Conservation (phyloP, 2,113 vertebrate species). For the Syngnathus scovelli region DNA sequence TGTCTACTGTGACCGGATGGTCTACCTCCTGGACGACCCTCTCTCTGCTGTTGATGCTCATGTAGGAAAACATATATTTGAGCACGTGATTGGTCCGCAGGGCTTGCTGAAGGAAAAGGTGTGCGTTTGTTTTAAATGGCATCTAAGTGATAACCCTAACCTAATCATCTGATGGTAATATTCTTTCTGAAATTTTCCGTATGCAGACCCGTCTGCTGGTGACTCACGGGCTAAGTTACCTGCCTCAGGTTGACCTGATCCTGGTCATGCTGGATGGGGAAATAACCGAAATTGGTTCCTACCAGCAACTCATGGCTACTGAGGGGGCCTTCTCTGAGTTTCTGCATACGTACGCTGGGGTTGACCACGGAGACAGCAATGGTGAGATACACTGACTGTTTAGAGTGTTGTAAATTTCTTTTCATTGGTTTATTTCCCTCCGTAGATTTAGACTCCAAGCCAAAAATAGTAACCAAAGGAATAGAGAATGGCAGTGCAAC, state of each 20-base stretch:
- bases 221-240: conserved; percentile 85
- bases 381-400: conserved; percentile 38
- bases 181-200: not conserved
- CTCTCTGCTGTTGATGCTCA: conserved; percentile 91
- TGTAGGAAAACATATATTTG: conserved; percentile 93
- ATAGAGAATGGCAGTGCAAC: conserved; percentile 75
- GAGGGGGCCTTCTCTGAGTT: conserved; percentile 90
- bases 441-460: conserved; percentile 39
- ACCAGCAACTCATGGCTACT: conserved; percentile 81
- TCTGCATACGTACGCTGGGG: conserved; percentile 76
- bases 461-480: conserved; percentile 68
- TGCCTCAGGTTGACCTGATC: conserved; percentile 83
- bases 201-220: conserved; percentile 86
- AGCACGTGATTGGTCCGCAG: conserved; percentile 86
- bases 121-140: conserved; percentile 5
- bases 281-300: conserved; percentile 90
- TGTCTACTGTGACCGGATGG: conserved; percentile 77
- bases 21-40: conserved; percentile 89
- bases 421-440: conserved; percentile 5
- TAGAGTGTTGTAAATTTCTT: not conserved
- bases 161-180: not conserved
- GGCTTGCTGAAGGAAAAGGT: conserved; percentile 87
- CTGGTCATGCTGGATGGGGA: conserved; percentile 89
- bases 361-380: conserved; percentile 67
- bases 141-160: not conserved